Evolutionary conservation across 2,113 vertebrate genomes (phyloP), one percentile per base, ranked within the genome.

Genomic region (Machaerirhynchus nigripectus): DNA sequence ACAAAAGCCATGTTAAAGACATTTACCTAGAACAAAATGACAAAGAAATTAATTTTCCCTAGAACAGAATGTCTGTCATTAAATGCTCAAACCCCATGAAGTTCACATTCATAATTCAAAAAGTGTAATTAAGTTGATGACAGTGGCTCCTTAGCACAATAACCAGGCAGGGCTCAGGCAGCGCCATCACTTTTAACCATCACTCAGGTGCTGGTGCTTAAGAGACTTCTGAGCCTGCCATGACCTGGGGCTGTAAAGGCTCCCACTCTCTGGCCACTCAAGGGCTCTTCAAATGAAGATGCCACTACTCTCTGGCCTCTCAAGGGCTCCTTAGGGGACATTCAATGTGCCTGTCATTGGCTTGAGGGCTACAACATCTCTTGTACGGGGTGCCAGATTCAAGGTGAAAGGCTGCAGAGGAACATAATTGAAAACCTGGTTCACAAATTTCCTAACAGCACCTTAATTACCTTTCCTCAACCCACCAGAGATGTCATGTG

Each of bases 171-270:
- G 28, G 53, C 39, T 64, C 59, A 61, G 52, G 27, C 33, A 68
- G 30, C 0, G 0, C 42, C 42, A 18, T 44, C 42, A 44, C 42
- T 44, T 57, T 40, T 74, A 76, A n/a, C 42, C 17, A 49, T 71
- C 50, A 19, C 69, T 74, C 33, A 13, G 69, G 42, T 8, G 2
- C 2, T 49, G 65, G 57, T 88, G 28, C 27, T 77, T 9, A 46
- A 35, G 74, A 31, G 55, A 15, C 3, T 21, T 46, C 42, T 23
- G 55, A 95, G 73, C 37, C 89, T 39, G 71, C 59, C 11, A 2
- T 16, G 80, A 61, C 63, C 71, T 40, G 49, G 55, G 60, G 85
- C 44, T 50, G 2, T 26, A 55, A 68, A 27, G 23, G 23, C 31
- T 95, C 56, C 46, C 57, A 4, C 13, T 9, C 19, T 81, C 59